Conservation (phyloP, 2,888 invertebrate species). For the Cantharis nigra region DNA sequence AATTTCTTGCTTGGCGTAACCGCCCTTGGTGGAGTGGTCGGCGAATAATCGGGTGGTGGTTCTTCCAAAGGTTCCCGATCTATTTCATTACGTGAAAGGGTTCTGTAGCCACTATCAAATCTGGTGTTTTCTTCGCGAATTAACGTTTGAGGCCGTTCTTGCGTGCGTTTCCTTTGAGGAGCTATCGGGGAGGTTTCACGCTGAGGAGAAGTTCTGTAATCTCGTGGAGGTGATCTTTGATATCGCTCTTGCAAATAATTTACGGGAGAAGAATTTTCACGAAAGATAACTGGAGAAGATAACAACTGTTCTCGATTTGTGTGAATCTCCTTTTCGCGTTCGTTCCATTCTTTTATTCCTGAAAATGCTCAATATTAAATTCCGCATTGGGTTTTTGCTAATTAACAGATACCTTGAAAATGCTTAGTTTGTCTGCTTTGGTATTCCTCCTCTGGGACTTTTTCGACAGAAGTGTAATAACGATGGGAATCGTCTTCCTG, state of each 20-base stretch:
- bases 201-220: constrained; percentile 37
- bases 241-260: constrained; percentile 27
- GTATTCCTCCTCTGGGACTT: constrained; percentile 30
- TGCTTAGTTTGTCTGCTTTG: constrained; percentile 30
- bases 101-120: constrained; percentile 64
- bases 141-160: constrained; percentile 60
- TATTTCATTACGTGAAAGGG: constrained; percentile 61
- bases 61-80: constrained; percentile 60
- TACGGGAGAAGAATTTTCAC: constrained; percentile 30
- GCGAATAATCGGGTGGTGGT: constrained; percentile 75
- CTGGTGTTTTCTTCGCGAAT: constrained; percentile 54
- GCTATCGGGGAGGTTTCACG: constrained; percentile 62
- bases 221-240: constrained; percentile 36
- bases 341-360: constrained; percentile 82
- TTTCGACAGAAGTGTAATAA: constrained; percentile 9
- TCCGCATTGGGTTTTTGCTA: background rate
- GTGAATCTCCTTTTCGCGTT: constrained; percentile 55
- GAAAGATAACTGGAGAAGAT: constrained; percentile 24
- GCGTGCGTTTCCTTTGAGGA: constrained; percentile 68
- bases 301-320: constrained; percentile 12
- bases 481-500: constrained; percentile 16
- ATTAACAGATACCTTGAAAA: constrained; percentile 26
- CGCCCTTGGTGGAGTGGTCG: constrained; percentile 55
- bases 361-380: constrained; percentile 11
- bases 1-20: constrained; percentile 60